phyloP scores from a whole-genome alignment of 2,113 vertebrate species.

The Alethe castanea region DNA sequence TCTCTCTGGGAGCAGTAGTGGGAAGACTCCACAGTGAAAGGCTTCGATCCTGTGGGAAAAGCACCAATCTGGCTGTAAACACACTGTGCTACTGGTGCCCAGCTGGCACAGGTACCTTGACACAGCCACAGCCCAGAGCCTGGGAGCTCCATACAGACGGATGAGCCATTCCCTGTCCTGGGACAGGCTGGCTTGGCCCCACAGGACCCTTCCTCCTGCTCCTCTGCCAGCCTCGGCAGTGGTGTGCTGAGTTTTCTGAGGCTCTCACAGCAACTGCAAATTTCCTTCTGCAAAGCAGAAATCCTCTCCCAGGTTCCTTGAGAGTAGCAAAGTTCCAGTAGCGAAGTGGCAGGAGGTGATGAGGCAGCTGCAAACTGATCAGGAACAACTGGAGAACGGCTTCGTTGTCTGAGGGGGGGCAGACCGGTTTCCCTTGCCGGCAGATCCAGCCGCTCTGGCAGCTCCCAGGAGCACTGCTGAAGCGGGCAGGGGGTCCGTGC shows the following conservation, averaged over 20 bases:
- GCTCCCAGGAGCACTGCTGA: neutral
- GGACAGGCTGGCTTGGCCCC: neutral
- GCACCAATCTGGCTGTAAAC: neutral
- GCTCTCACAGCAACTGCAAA: neutral
- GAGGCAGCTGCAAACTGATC: neutral
- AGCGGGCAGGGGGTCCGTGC: neutral
- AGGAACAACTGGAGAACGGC: neutral
- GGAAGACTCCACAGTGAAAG: neutral
- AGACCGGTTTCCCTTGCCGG: neutral
- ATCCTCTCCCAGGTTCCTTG: neutral
- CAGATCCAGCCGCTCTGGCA: neutral
- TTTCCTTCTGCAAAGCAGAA: neutral
- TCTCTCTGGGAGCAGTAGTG: neutral
- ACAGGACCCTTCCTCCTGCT: neutral
- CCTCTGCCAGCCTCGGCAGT: neutral
- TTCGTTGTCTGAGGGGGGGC: neutral
- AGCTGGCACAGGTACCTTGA: accelerated
- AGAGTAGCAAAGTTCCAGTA: neutral
- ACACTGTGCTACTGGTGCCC: neutral
- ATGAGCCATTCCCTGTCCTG: neutral
- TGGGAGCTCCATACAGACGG: accelerated
- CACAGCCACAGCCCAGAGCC: neutral
- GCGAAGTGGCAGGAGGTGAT: accelerated
- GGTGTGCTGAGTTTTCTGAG: neutral
- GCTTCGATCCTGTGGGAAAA: neutral